phyloP scores from a whole-genome alignment of 2,888 invertebrate species.

The Poecilobothrus nobilitatus region DNA sequence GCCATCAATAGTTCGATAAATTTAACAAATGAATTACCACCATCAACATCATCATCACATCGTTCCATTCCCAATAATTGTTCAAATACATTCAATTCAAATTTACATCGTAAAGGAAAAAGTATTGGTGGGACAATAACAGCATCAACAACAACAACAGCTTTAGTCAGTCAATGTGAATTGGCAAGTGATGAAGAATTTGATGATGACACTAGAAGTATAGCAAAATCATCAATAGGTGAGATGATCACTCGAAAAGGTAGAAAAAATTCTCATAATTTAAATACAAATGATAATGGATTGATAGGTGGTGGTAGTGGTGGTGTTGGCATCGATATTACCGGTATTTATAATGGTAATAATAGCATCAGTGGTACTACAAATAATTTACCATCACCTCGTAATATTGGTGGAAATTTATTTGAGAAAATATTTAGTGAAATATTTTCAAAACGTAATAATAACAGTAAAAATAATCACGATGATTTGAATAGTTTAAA shows the following conservation, averaged over 20 bases:
- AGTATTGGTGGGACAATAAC: not conserved
- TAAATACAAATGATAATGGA: conserved; percentile 14
- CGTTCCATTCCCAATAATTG: not conserved
- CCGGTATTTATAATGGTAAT: not conserved
- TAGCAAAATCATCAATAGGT: not conserved
- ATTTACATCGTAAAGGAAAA: not conserved
- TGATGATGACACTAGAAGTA: conserved; percentile 14
- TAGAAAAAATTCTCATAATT: conserved; percentile 3
- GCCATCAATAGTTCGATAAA: conserved; percentile 23
- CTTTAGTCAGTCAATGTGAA: not conserved
- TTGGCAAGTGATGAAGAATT: conserved; percentile 19
- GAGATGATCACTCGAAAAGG: not conserved
- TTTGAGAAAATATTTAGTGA: conserved; percentile 22
- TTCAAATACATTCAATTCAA: not conserved
- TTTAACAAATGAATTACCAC: conserved; percentile 27
- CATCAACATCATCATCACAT: conserved; percentile 12
- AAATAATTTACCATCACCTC: not conserved
- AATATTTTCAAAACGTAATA: conserved; percentile 20
- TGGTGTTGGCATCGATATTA: conserved; percentile 8
- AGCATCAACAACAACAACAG: conserved; percentile 11
- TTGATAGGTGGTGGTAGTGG: conserved; percentile 10
- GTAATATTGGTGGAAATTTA: conserved; percentile 14
- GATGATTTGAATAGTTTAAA: conserved; percentile 10
- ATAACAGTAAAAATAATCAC: conserved; percentile 4
- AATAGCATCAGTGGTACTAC: not conserved